phyloP scores from a whole-genome alignment of 2,888 invertebrate genomes.

The Norana najaformis region DNA sequence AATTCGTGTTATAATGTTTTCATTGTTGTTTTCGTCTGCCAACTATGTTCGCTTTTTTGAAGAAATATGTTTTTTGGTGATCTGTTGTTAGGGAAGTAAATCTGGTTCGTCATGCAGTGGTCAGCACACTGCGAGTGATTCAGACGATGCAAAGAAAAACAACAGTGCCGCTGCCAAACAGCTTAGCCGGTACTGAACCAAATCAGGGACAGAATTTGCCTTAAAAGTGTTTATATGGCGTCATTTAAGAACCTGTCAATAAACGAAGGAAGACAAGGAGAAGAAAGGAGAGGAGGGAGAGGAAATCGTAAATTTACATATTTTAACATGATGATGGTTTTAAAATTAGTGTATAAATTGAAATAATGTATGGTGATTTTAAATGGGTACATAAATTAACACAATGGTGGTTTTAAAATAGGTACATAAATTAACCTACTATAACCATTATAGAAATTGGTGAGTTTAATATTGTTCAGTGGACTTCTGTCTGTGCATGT shows the following conservation, averaged over 20 bases:
- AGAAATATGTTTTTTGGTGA: not conserved
- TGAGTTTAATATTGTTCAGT: too few species aligned
- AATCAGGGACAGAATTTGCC: not conserved
- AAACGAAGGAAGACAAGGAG: too few species aligned
- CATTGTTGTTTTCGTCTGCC: not conserved
- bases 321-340: not conserved
- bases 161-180: not conserved
- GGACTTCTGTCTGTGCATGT: too few species aligned
- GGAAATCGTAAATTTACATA: not conserved
- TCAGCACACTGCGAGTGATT: not conserved
- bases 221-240: not conserved
- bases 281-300: not conserved
- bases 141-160: not conserved
- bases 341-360: too few species aligned
- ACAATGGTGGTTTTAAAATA: too few species aligned
- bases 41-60: not conserved
- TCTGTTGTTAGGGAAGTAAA: not conserved
- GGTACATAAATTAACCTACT: too few species aligned
- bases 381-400: too few species aligned
- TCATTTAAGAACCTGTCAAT: not conserved
- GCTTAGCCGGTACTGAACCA: not conserved
- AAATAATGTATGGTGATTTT: too few species aligned
- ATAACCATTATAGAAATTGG: too few species aligned
- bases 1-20: not conserved
- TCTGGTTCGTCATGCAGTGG: not conserved